Percentiles rank a stretch among this genome's conserved stretches.
These are phyloP conservation scores for Ligdia adustata DNA, from an alignment of 2,888 invertebrate species.

Conservation along the genomic window DNA sequence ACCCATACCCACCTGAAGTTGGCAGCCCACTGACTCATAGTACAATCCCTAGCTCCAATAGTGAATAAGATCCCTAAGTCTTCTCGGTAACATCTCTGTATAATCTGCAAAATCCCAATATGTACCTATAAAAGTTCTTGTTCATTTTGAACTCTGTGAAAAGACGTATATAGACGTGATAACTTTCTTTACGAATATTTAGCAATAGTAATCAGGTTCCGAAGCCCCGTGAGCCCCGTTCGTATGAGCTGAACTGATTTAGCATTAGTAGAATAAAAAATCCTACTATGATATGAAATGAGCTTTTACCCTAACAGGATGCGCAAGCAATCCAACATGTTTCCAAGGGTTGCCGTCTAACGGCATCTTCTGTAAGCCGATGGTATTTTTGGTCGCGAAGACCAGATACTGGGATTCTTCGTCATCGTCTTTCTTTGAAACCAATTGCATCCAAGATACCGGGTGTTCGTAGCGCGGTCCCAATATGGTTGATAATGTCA, in stretches of 20 bases:
- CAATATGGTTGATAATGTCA: conserved; percentile 86
- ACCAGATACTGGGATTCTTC: conserved; percentile 76
- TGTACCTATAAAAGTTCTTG: no score
- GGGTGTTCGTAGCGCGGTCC: conserved; percentile 88
- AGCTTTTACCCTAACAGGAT: conserved; percentile 84
- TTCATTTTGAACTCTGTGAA: no score
- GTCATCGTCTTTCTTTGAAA: conserved; percentile 51
- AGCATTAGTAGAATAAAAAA: no score
- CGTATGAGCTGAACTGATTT: no score
- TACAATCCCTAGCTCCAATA: conserved; percentile 64
- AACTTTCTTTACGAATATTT: background rate
- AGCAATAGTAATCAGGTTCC: background rate
- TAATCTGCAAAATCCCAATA: conserved; percentile 43
- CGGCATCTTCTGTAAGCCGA: conserved; percentile 88
- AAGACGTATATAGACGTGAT: background rate
- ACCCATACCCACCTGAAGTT: conserved; percentile 57
- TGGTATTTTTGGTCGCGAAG: conserved; percentile 85
- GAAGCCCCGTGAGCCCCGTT: no score
- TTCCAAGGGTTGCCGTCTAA: conserved; percentile 90
- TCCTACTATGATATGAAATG: no score
- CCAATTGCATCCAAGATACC: conserved; percentile 71
- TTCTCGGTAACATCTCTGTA: conserved; percentile 60
- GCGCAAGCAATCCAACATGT: conserved; percentile 85
- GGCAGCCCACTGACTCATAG: conserved; percentile 66
- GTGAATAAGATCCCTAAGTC: conserved; percentile 63